Evolutionary conservation across 2,888 invertebrate genomes (phyloP).

Genomic region (Synanthedon andrenaeformis): DNA sequence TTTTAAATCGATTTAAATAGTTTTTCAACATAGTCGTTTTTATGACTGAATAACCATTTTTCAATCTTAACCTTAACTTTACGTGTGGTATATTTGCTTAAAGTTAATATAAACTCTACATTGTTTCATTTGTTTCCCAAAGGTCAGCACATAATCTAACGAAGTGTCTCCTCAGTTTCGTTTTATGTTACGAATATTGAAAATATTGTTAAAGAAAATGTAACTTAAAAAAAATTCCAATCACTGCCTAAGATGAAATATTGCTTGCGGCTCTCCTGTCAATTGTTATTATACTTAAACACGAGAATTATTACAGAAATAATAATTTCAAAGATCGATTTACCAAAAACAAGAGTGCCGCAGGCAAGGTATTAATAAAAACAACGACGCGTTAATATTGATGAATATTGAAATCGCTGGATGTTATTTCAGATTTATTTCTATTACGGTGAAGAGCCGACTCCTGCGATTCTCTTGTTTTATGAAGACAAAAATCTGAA

Average conservation of each 20-base stretch:
- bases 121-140: too few relatives aligned
- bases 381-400: conserved; percentile 2
- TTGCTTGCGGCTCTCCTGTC: conserved; percentile 1
- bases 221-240: too few relatives aligned
- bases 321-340: not conserved
- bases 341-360: conserved; percentile 16
- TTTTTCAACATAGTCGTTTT: too few relatives aligned
- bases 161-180: too few relatives aligned
- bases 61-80: too few relatives aligned
- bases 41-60: too few relatives aligned
- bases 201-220: too few relatives aligned
- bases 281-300: not conserved
- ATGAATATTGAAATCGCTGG: not conserved
- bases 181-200: too few relatives aligned
- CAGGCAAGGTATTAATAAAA: conserved; percentile 7
- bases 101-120: too few relatives aligned
- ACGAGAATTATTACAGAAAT: not conserved
- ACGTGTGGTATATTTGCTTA: too few relatives aligned
- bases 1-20: too few relatives aligned
- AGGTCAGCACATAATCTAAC: too few relatives aligned
- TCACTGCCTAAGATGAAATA: not conserved
- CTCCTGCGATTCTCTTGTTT: conserved; percentile 16
- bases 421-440: not conserved
- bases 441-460: not conserved
- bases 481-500: not conserved